Base-by-base conservation (phyloP, 64 coral and sea anemone genomes). In the Dendronephthya gigantea region DNA sequence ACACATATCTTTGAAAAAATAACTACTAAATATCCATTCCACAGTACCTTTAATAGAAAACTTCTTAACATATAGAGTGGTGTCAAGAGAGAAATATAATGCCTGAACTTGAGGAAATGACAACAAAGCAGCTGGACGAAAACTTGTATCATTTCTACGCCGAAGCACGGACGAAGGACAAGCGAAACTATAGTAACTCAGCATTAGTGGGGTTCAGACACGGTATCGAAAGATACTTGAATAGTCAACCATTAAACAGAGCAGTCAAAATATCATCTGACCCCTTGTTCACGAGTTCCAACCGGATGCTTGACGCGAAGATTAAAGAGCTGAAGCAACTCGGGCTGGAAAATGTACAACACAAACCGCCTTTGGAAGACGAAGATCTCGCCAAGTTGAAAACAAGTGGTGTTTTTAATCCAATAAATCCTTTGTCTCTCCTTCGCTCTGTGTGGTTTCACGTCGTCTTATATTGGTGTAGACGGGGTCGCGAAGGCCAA, bases 181-280 rank as follows among this genome's bases (percentile, higher is more conserved):
- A 30, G 19, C 19, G 29, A 66, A 2, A 3, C 19, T 66, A 66
- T 5, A 30, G 58, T 4, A 66, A 30, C 6, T 66, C 82, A 83
- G 25, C 83, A 19, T 50, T 84, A 23, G 15, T 84, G 22, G 36
- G 39, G 30, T 50, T 84, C 40, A 84, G 83, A 84, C 35, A 49
- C 43, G 83, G 83, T 49, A 84, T 84, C 31, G 83, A 84, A 50
- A 84, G 83, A 49, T 49, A 84, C 43, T n/a, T 84, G 22, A 41
- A 84, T 49, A 19, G 16, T 29, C 83, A 37, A 45, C 83, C 83
- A 40, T 48, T 48, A 40, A 84, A 84, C 83, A 84, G 43, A 50
- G 83, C 39, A 19, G 23, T 45, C 48, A 40, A 49, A 45, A 29
- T 84, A 14, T 17, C 83, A 13, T 32, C 35, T 45, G 83, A 84